Conservation (phyloP, 2,797 vertebrate genomes). For the Simalia tracyae region DNA sequence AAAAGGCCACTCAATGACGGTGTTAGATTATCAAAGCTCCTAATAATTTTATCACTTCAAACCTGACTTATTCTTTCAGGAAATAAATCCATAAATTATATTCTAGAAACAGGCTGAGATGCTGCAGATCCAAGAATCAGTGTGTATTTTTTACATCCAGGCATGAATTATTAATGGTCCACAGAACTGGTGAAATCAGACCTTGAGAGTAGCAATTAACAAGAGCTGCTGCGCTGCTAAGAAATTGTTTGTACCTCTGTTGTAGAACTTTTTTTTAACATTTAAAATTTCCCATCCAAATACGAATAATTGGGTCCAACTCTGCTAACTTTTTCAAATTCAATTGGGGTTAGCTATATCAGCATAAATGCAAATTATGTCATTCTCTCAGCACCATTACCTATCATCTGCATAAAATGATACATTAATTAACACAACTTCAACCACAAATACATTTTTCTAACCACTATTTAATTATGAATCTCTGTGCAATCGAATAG, state of each 20-base stretch:
- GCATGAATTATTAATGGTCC: constrained; percentile 30
- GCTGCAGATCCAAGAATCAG: neutral
- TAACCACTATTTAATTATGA: neutral
- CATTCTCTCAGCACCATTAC: neutral
- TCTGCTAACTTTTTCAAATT: neutral
- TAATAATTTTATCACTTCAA: constrained; percentile 7
- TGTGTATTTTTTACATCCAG: constrained; percentile 26
- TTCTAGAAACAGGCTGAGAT: neutral
- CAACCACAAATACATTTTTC: neutral
- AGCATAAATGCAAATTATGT: neutral
- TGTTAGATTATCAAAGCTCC: neutral
- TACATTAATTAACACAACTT: neutral
- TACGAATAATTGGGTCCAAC: neutral
- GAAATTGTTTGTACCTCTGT: constrained; percentile 1
- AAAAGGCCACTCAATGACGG: neutral
- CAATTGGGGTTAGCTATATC: neutral
- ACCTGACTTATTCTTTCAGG: neutral
- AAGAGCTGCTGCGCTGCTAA: neutral
- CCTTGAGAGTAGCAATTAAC: neutral
- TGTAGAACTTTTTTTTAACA: constrained; percentile 2
- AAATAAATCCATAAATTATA: constrained; percentile 19
- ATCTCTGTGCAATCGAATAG: neutral
- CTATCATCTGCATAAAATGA: neutral
- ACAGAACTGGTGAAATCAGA: constrained; percentile 27
- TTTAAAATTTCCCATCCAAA: constrained; percentile 12